Percentiles rank a stretch among this genome's conserved stretches.
Conservation (phyloP, 2,797 vertebrate species). For the Propithecus perrieri region DNA sequence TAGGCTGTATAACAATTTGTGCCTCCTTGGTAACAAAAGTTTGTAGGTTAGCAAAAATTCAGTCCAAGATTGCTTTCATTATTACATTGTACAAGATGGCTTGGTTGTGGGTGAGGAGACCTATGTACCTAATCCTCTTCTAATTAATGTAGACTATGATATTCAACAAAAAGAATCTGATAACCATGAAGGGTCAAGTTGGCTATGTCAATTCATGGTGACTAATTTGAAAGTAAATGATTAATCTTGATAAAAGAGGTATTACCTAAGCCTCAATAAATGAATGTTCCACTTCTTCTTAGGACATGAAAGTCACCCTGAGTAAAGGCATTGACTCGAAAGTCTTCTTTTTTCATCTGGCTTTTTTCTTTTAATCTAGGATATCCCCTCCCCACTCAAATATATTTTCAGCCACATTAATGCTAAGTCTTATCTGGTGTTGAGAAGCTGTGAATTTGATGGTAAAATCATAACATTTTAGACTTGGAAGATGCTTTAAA, state of each 20-base stretch:
- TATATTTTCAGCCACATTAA: not conserved
- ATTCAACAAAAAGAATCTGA: not conserved
- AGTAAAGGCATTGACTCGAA: not conserved
- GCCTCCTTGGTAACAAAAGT: not conserved
- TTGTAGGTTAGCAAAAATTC: not conserved
- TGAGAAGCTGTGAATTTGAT: not conserved
- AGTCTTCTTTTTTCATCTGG: not conserved
- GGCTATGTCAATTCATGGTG: not conserved
- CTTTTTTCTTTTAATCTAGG: not conserved
- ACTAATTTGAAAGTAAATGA: constrained; percentile 53
- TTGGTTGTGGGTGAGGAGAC: not conserved
- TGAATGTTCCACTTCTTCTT: not conserved
- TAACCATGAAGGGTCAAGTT: not conserved
- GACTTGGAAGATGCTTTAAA: not conserved
- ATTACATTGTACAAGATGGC: not conserved
- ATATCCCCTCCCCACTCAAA: not conserved
- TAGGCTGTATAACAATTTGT: not conserved
- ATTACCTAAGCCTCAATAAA: constrained; percentile 28
- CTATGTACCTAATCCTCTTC: not conserved
- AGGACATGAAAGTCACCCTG: not conserved
- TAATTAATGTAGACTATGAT: not conserved
- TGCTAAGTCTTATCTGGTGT: not conserved
- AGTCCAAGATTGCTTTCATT: not conserved
- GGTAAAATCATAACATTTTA: not conserved
- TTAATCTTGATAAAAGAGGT: constrained; percentile 8